phyloP scores from a whole-genome alignment of 2,888 invertebrate species.

The Nyleta sp. region DNA sequence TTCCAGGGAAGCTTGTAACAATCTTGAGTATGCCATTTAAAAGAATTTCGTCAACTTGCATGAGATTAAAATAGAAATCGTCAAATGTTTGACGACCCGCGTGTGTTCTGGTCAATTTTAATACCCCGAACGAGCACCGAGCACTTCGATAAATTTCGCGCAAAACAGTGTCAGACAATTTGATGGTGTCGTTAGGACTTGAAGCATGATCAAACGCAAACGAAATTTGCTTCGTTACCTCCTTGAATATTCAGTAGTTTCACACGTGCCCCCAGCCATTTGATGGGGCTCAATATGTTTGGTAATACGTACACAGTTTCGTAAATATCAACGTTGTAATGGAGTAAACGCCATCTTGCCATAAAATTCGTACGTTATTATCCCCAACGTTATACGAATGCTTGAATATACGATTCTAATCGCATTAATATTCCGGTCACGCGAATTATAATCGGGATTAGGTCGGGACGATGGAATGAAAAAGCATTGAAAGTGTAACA shows the following conservation, averaged over 20 bases:
- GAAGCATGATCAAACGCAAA: conserved; percentile 70
- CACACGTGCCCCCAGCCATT: conserved; percentile 79
- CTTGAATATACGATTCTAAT: conserved; percentile 2
- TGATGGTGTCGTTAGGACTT: conserved; percentile 72
- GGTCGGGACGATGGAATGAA: not conserved
- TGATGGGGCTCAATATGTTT: conserved; percentile 80
- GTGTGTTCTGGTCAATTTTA: no score
- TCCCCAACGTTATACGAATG: not conserved
- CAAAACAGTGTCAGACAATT: conserved; percentile 61
- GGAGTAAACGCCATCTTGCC: conserved; percentile 28
- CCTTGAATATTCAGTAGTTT: conserved; percentile 81
- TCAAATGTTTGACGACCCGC: not conserved
- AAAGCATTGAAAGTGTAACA: conserved; percentile 13
- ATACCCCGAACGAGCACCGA: not conserved
- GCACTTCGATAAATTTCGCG: conserved; percentile 32
- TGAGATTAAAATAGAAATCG: conserved; percentile 1
- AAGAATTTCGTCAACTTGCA: conserved; percentile 1
- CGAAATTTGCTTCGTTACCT: conserved; percentile 81
- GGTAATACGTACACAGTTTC: conserved; percentile 77
- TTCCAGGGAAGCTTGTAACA: not conserved
- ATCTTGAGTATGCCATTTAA: conserved; percentile 7
- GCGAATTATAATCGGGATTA: conserved; percentile 15
- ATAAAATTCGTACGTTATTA: conserved; percentile 4
- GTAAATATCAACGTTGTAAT: conserved; percentile 73
- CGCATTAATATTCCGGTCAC: conserved; percentile 24